These are phyloP conservation scores for Adoxophyes honmai DNA, from an alignment of 1,140 invertebrate species.

Conservation along the genomic window DNA sequence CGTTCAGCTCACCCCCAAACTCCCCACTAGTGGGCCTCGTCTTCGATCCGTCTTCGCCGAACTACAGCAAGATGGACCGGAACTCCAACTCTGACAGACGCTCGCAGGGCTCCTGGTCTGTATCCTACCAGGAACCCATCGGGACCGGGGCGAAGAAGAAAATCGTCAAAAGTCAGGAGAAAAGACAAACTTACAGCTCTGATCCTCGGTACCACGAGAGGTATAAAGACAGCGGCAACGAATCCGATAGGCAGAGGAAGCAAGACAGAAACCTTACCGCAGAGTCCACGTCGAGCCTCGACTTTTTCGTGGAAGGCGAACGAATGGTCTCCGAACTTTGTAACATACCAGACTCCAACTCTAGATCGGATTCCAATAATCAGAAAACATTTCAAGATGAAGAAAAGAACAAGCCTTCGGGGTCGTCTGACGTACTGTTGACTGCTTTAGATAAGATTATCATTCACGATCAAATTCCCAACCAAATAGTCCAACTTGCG, in stretches of 20 bases:
- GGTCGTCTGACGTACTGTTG: slow-evolving; percentile 50
- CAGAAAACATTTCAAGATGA: slow-evolving; percentile 51
- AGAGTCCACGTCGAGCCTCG: slow-evolving; percentile 68
- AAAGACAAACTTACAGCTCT: slow-evolving; percentile 47
- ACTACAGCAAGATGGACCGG: slow-evolving; percentile 52
- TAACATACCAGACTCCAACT: slow-evolving; percentile 55
- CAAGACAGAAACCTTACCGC: slow-evolving; percentile 51
- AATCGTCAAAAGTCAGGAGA: slow-evolving; percentile 67
- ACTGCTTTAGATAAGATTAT: slow-evolving; percentile 67
- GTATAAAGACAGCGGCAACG: slow-evolving; percentile 50
- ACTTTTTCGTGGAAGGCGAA: slow-evolving; percentile 71
- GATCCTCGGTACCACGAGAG: slow-evolving; percentile 56
- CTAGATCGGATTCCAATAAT: slow-evolving; percentile 37
- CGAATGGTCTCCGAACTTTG: slow-evolving; percentile 73
- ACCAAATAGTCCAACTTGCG: slow-evolving; percentile 71
- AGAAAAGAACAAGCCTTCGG: slow-evolving; percentile 49
- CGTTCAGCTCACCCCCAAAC: slow-evolving; percentile 66
- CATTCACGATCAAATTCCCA: slow-evolving; percentile 69
- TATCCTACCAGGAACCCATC: slow-evolving; percentile 63
- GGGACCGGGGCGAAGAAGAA: slow-evolving; percentile 69
- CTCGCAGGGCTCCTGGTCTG: slow-evolving; percentile 56
- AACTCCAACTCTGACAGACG: slow-evolving; percentile 46
- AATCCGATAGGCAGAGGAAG: slow-evolving; percentile 56
- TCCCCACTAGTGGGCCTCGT: slow-evolving; percentile 62
- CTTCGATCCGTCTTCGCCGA: slow-evolving; percentile 56